A percentile compares a stretch with the other conserved stretches of the same genome.
These are phyloP conservation scores for Brachystomella parvula DNA, from an alignment of 1,140 invertebrate genomes.

Conservation along the genomic window DNA sequence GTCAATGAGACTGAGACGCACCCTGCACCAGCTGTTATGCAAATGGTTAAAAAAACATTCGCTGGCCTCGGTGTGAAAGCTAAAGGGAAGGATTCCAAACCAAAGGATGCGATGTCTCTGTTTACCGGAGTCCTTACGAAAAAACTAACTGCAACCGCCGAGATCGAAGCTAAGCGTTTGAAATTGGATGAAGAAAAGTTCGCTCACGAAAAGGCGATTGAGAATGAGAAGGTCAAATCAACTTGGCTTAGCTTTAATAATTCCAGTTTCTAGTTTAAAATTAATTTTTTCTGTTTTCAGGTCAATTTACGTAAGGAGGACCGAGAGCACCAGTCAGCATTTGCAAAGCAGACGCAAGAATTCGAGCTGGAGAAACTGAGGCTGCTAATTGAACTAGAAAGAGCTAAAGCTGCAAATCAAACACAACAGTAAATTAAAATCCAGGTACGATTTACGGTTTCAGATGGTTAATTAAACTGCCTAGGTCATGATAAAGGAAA, in stretches of 20 bases:
- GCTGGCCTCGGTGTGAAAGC: not conserved
- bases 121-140: not conserved
- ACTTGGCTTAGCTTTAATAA: not conserved
- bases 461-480: no score
- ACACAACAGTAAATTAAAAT: not conserved
- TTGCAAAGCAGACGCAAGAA: not conserved
- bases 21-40: not conserved
- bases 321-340: not conserved
- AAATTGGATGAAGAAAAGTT: not conserved
- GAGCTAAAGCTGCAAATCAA: not conserved
- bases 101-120: not conserved
- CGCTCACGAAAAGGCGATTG: not conserved
- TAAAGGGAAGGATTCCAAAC: not conserved
- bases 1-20: not conserved
- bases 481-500: no score
- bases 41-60: not conserved
- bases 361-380: not conserved
- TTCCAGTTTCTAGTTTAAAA: not conserved
- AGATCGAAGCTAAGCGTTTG: not conserved
- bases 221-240: not conserved
- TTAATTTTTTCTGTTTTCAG: not conserved
- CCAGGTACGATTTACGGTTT: no score
- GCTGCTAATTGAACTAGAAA: slow-evolving; percentile 5
- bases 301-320: not conserved
- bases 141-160: not conserved